Base-by-base conservation (phyloP, 2,888 invertebrate genomes). In the Lathronympha strigana region DNA sequence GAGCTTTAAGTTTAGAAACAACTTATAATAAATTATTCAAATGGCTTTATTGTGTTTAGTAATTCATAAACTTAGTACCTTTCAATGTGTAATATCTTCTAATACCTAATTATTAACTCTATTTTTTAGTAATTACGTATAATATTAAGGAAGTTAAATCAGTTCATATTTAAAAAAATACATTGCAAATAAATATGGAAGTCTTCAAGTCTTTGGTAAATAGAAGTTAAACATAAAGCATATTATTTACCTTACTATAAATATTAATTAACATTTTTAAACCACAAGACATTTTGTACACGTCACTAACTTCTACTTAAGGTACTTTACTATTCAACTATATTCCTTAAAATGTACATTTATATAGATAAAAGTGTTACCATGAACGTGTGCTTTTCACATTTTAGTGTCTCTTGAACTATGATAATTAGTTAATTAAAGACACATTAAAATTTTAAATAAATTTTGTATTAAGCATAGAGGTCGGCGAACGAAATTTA, bases 271-370 rank as follows among this genome's bases (percentile, higher is more conserved):
- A 23, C 21, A 57, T 31, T n/a, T 33, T 9, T 21, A 28, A 57
- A 40, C 28, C 33, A 21, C 33, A 33, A 58, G 31, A 33, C 31
- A 43, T 63, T 63, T 63, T 63, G 63, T 63, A 63, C 63, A 63
- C 31, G 28, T 54, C 19, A 33, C 36, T 55, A 58, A 6, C 17
- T 19, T 50, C 38, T 61, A 21, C 28, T 28, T 53, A 53, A n/a
- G 11, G 13, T 45, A 45, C 23, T 9, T 23, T 36, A 55, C 47
- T 49, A 21, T 43, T 40, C 13, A 21, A 17, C 15, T 6, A 4
- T 57, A 28, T 38, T 13, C n/a, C 31, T 38, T 45, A 61, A 50
- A 31, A 40, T 49, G 11, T n/a, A 36, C n/a, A 47, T 28, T 17
- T 21, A 2, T n/a, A 19, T 21, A 4, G 8, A 36, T 33, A 13